Conservation (phyloP, 30 jellyfish, hydroid and myxozoan species). For the Catostylus mosaicus region DNA sequence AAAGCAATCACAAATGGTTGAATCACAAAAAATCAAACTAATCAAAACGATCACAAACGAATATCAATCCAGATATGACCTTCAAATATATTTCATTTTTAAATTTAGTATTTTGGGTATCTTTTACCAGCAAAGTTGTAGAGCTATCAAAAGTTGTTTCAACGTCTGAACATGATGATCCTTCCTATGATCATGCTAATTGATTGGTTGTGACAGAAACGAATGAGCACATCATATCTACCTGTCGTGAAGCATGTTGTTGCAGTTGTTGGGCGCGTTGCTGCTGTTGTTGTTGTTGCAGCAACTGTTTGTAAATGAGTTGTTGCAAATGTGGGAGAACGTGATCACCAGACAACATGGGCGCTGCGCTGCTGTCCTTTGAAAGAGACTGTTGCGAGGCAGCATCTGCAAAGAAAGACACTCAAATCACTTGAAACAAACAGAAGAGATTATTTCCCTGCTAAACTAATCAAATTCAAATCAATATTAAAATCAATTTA, state of each 20-base stretch:
- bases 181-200: background rate
- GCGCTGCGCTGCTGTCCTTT: slow-evolving; percentile 1
- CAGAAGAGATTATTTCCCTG: no score
- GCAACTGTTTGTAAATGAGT: slow-evolving; percentile 46
- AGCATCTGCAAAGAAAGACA: background rate
- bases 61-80: no score
- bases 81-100: no score
- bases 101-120: no score
- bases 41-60: no score
- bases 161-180: background rate
- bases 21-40: no score
- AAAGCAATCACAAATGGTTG: no score
- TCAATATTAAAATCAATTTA: no score
- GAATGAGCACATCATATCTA: background rate
- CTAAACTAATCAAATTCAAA: no score
- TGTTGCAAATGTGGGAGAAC: slow-evolving; percentile 54
- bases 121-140: no score
- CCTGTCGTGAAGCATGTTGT: background rate
- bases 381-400: background rate
- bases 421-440: no score
- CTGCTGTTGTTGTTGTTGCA: slow-evolving; percentile 40
- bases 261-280: slow-evolving; percentile 11
- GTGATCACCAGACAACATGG: slow-evolving; percentile 15
- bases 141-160: no score
- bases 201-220: background rate